These are phyloP conservation scores for Pristionchus entomophagus DNA, from an alignment of 2,888 invertebrate species.

Conservation along the genomic window DNA sequence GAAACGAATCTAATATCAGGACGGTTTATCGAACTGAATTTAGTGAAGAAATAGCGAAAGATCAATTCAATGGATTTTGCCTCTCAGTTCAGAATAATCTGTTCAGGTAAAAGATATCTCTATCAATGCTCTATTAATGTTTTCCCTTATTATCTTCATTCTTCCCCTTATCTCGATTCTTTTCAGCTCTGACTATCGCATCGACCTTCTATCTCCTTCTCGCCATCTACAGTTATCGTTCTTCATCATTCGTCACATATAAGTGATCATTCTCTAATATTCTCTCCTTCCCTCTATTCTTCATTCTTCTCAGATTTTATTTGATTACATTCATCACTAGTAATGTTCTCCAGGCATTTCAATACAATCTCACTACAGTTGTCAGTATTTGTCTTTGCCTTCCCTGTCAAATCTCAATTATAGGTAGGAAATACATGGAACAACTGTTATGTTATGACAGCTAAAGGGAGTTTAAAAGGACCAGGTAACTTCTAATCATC, in stretches of 20 bases:
- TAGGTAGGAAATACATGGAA: not conserved
- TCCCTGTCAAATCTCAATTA: too few relatives aligned
- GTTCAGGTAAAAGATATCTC: not conserved
- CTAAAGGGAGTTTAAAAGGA: not conserved
- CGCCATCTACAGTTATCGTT: slow-evolving; percentile 24
- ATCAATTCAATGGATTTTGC: not conserved
- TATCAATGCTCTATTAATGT: too few relatives aligned
- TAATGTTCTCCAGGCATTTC: not conserved
- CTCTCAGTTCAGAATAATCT: not conserved
- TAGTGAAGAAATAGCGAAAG: too few relatives aligned
- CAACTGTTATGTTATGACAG: not conserved
- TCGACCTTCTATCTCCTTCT: slow-evolving; percentile 16
- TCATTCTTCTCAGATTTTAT: not conserved
- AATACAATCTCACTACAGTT: not conserved
- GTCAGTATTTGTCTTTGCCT: too few relatives aligned
- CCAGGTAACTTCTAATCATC: not conserved
- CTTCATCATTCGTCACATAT: not conserved
- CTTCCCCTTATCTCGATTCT: too few relatives aligned
- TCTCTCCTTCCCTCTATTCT: too few relatives aligned
- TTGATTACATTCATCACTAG: not conserved
- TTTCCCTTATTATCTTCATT: not conserved
- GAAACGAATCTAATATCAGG: too few relatives aligned
- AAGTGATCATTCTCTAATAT: not conserved
- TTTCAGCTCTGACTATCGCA: not conserved
- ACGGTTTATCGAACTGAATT: too few relatives aligned